Conservation (phyloP, 1,140 invertebrate genomes). For the Drosophila albomicans region DNA sequence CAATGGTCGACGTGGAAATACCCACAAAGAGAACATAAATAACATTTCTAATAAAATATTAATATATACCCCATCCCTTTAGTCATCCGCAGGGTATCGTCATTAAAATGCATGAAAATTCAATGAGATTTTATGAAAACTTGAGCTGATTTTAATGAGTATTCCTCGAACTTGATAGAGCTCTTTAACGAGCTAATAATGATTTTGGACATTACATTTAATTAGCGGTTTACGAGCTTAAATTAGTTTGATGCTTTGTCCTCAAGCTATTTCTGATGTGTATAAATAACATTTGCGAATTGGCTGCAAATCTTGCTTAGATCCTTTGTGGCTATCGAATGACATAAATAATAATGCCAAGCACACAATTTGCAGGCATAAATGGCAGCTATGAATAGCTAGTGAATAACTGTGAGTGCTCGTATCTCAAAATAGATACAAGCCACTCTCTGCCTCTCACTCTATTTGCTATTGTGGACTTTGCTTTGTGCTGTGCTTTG, state of each 20-base stretch:
- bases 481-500: background rate
- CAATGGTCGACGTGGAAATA: background rate
- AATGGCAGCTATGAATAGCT: conserved; percentile 11
- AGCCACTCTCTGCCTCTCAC: background rate
- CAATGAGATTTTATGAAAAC: background rate
- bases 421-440: conserved; percentile 7
- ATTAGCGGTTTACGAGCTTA: background rate
- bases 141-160: background rate
- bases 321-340: background rate
- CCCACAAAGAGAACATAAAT: too few species aligned
- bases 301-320: background rate
- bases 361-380: conserved; percentile 7
- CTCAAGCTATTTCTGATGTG: conserved; percentile 1
- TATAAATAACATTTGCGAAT: conserved; percentile 5
- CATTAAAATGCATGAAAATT: conserved; percentile 5
- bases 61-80: background rate
- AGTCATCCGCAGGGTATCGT: background rate
- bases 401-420: background rate
- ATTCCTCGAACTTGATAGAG: background rate
- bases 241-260: background rate
- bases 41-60: background rate
- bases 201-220: background rate
- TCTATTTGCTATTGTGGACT: background rate
- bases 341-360: conserved; percentile 35
- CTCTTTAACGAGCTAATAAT: background rate